A percentile compares a stretch with the other conserved stretches of the same genome.
phyloP scores from a whole-genome alignment of 2,113 vertebrate species.

The Origma solitaria region DNA sequence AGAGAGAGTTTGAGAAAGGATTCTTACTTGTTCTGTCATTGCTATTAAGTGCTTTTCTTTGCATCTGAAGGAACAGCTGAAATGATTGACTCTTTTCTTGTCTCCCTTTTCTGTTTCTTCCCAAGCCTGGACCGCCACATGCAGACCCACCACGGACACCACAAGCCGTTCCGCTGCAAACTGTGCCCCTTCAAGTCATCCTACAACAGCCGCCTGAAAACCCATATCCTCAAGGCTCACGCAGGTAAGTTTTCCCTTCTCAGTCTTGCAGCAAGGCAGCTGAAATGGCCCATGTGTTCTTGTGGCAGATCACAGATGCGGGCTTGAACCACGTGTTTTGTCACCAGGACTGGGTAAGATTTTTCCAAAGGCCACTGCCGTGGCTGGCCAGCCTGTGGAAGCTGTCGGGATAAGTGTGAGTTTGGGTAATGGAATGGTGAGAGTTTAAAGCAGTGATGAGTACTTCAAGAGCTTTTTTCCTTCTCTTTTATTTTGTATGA shows the following conservation, averaged over 20 bases:
- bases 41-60: background rate
- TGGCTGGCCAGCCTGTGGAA: background rate
- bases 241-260: conserved; percentile 79
- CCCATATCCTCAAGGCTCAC: conserved; percentile 93
- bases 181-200: conserved; percentile 98
- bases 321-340: background rate
- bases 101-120: background rate
- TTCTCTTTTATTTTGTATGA: background rate
- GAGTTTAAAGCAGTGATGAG: background rate
- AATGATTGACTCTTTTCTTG: background rate
- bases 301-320: background rate
- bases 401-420: background rate
- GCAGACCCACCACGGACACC: conserved; percentile 96
- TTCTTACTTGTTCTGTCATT: background rate
- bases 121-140: conserved; percentile 93
- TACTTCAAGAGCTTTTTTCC: background rate
- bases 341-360: conserved; percentile 17
- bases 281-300: background rate
- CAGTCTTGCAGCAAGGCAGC: background rate
- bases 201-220: conserved; percentile 95
- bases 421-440: background rate
- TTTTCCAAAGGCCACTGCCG: background rate
- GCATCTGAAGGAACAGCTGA: background rate
- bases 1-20: background rate
- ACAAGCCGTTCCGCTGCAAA: conserved; percentile 98